A percentile compares a stretch with the other conserved stretches of the same genome.
Evolutionary conservation across 37 sponge, comb jelly and placozoan genomes (phyloP).

Genomic region (Beroe forskalii): DNA sequence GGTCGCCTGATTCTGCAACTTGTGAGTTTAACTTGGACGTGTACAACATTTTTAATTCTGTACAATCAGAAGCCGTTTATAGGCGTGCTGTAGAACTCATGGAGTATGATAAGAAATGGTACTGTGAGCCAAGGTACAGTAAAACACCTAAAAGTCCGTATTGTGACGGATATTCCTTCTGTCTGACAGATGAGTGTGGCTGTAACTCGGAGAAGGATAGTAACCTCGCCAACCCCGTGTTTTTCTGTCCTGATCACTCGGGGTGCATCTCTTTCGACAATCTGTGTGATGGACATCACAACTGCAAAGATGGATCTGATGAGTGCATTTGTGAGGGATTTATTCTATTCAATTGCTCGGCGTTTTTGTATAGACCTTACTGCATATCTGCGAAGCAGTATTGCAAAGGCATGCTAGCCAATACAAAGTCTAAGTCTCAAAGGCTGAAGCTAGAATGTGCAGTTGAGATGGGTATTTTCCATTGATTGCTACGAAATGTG

Average conservation of each 20-base stretch:
- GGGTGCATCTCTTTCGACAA: not conserved
- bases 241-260: not conserved
- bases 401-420: not conserved
- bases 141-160: not conserved
- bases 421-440: not conserved
- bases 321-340: not conserved
- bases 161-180: not conserved
- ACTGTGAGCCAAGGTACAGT: not conserved
- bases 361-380: not conserved
- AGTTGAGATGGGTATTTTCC: not conserved
- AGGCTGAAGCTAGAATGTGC: not conserved
- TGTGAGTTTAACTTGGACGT: not conserved
- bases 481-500: too few species aligned
- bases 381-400: not conserved
- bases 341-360: not conserved
- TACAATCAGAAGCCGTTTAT: too few species aligned
- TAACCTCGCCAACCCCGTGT: not conserved
- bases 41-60: too few species aligned
- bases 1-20: too few species aligned
- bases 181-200: not conserved
- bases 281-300: not conserved
- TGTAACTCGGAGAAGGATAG: not conserved
- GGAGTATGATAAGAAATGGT: too few species aligned
- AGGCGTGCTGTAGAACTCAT: too few species aligned
- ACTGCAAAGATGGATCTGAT: not conserved